phyloP scores from a whole-genome alignment of 1,140 invertebrate species.

The Bilobella aurantiaca region DNA sequence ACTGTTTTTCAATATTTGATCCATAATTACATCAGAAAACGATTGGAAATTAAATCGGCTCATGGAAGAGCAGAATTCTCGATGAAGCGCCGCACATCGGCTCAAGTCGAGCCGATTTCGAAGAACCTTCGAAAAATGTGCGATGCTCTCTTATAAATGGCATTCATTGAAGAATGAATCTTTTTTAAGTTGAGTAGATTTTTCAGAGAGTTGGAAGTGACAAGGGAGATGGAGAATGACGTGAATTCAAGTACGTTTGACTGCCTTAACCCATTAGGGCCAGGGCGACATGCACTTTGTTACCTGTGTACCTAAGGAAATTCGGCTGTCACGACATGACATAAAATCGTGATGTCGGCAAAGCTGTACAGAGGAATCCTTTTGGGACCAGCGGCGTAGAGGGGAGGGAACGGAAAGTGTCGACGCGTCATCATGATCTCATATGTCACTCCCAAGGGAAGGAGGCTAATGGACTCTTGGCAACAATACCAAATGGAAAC shows the following conservation, averaged over 20 bases:
- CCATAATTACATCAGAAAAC: background rate
- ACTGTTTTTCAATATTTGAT: background rate
- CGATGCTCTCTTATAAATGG: too few relatives aligned
- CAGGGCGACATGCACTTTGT: background rate
- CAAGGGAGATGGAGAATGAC: too few relatives aligned
- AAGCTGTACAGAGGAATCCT: background rate
- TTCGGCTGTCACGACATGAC: conserved; percentile 11
- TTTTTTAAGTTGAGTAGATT: too few relatives aligned
- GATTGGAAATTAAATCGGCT: background rate
- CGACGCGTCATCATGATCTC: conserved; percentile 12
- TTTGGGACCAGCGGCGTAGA: background rate
- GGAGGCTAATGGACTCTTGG: conserved; percentile 1
- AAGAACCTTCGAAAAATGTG: too few relatives aligned
- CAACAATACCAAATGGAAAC: background rate
- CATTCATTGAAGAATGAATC: too few relatives aligned
- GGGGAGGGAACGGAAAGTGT: background rate
- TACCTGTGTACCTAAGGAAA: background rate
- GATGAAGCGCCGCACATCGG: too few relatives aligned
- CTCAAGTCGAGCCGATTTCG: too few relatives aligned
- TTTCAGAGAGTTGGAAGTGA: too few relatives aligned
- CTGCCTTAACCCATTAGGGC: too few relatives aligned
- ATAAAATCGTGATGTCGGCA: conserved; percentile 9
- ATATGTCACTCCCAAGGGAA: conserved; percentile 14
- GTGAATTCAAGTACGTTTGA: too few relatives aligned
- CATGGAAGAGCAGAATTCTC: background rate